These are phyloP conservation scores for Hypomesus transpacificus DNA, from an alignment of 2,113 vertebrate species.

Conservation along the genomic window DNA sequence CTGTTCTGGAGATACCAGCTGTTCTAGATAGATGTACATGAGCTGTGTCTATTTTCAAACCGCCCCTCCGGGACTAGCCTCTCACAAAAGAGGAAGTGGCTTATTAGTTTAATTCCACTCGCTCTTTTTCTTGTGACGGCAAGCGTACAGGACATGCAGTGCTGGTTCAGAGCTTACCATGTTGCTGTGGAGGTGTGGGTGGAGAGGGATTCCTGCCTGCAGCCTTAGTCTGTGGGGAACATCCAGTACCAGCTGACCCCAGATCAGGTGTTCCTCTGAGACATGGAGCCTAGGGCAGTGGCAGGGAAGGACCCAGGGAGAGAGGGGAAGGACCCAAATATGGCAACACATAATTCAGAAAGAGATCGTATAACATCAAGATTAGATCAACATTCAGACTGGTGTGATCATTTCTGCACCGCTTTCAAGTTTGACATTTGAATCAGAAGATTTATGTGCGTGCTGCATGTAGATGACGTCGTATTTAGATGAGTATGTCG, in stretches of 20 bases:
- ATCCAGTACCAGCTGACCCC: conserved; percentile 1
- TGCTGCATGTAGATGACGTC: no score
- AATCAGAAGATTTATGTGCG: no score
- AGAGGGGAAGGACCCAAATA: neutral
- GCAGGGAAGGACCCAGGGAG: conserved; percentile 3
- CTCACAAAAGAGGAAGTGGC: conserved; percentile 37
- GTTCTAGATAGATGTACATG: conserved; percentile 46
- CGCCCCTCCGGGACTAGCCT: conserved; percentile 32
- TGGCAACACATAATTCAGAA: neutral
- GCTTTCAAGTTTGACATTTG: neutral
- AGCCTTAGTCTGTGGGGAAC: conserved; percentile 18
- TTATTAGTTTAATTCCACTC: conserved; percentile 38
- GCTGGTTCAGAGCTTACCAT: no score
- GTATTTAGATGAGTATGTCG: no score
- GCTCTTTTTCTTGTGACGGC: neutral
- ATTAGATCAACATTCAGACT: no score
- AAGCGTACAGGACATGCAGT: no score
- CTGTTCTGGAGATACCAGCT: conserved; percentile 49
- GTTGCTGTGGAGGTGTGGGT: conserved; percentile 1
- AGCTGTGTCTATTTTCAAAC: conserved; percentile 43
- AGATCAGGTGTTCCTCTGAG: conserved; percentile 22
- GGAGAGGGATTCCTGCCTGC: conserved; percentile 13
- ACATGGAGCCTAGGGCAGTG: conserved; percentile 41
- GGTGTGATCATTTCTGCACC: neutral
- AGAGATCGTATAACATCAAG: neutral